A percentile compares a stretch with the other conserved stretches of the same genome.
Evolutionary conservation across 2,888 invertebrate species (phyloP).

Genomic region (Tipula vernalis): DNA sequence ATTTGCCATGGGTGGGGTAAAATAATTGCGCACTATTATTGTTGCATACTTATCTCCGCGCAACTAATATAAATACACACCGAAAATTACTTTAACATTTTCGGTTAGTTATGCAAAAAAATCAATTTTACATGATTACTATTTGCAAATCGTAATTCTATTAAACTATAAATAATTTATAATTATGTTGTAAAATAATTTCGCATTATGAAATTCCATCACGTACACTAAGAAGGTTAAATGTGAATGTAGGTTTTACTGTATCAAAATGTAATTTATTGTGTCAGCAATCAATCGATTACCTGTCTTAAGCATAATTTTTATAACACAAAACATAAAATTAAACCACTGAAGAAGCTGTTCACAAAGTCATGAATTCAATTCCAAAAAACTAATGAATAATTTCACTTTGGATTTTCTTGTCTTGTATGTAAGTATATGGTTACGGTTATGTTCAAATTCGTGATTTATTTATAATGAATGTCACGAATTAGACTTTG

Average conservation of each 20-base stretch:
- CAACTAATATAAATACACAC: not conserved
- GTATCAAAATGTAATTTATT: not conserved
- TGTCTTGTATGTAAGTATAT: too few species aligned
- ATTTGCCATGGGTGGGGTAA: not conserved
- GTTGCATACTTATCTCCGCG: not conserved
- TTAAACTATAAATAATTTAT: not conserved
- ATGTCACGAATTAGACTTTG: not conserved
- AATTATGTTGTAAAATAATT: not conserved
- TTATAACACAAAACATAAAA: not conserved
- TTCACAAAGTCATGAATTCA: not conserved
- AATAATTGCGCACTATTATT: not conserved
- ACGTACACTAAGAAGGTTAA: not conserved
- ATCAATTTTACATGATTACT: not conserved
- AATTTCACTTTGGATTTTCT: not conserved
- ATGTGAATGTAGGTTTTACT: not conserved
- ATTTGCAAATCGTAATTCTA: not conserved
- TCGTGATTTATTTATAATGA: conserved; percentile 4
- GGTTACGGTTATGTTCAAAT: not conserved
- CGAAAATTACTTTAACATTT: not conserved
- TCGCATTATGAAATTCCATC: not conserved
- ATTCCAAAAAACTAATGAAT: not conserved
- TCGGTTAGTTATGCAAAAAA: not conserved
- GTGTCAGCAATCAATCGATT: not conserved
- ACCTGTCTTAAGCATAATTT: not conserved
- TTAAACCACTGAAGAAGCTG: not conserved